Evolutionary conservation across 30 jellyfish, hydroid and myxozoan species (phyloP).

Genomic region (Turritopsis rubra): DNA sequence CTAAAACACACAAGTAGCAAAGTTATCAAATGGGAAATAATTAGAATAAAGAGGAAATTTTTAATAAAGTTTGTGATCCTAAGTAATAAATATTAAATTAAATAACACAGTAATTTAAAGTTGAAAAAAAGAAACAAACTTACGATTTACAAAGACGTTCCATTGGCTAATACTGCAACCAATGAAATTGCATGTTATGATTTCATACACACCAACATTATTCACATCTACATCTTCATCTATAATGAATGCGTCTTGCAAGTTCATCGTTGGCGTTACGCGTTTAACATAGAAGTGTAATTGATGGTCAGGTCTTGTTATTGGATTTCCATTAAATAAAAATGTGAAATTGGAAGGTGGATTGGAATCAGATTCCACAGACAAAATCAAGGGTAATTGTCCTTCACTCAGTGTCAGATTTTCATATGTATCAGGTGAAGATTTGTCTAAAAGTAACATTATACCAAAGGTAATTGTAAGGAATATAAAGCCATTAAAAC

Average conservation of each 20-base stretch:
- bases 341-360: conserved; percentile 7
- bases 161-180: neutral
- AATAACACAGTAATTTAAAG: too few relatives aligned
- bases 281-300: neutral
- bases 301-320: too few relatives aligned
- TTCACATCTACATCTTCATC: neutral
- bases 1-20: too few relatives aligned
- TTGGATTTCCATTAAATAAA: neutral
- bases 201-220: conserved; percentile 1
- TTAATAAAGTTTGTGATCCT: too few relatives aligned
- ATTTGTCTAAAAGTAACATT: conserved; percentile 11
- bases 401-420: conserved; percentile 3
- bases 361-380: neutral
- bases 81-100: too few relatives aligned
- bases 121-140: neutral
- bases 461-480: too few relatives aligned
- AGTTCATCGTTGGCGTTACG: neutral
- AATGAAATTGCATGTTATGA: conserved; percentile 10
- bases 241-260: neutral
- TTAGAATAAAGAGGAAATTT: too few relatives aligned
- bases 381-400: neutral
- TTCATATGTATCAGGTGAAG: conserved; percentile 10
- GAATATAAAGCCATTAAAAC: too few relatives aligned
- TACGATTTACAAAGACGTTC: conserved; percentile 14
- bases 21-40: too few relatives aligned